phyloP scores from a whole-genome alignment of 1,140 invertebrate genomes.

The Lepidurus packardi region DNA sequence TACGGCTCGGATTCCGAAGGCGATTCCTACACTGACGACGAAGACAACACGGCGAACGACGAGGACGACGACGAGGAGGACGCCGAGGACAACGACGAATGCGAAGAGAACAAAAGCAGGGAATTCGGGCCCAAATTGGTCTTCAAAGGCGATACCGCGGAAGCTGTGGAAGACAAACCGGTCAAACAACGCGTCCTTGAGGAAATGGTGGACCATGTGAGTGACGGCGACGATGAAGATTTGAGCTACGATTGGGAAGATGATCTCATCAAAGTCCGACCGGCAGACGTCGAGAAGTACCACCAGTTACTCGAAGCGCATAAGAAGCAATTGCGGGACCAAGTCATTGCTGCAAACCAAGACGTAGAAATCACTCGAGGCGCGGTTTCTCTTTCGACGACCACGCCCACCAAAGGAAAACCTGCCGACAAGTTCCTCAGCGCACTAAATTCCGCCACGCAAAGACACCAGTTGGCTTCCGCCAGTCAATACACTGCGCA shows the following conservation, averaged over 20 bases:
- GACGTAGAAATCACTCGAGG: neutral
- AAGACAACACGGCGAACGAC: slow-evolving; percentile 37
- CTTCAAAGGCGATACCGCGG: slow-evolving; percentile 67
- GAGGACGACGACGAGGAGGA: slow-evolving; percentile 40
- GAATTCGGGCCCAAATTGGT: slow-evolving; percentile 37
- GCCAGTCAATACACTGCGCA: slow-evolving; percentile 14
- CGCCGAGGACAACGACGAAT: slow-evolving; percentile 38
- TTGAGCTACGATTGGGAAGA: neutral
- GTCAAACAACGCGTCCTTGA: slow-evolving; percentile 22
- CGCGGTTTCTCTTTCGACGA: neutral
- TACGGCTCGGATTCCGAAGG: slow-evolving; percentile 26
- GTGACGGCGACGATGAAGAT: slow-evolving; percentile 24
- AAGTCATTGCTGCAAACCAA: neutral
- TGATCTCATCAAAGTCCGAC: neutral
- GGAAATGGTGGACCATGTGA: slow-evolving; percentile 35
- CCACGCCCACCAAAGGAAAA: slow-evolving; percentile 12
- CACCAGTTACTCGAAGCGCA: neutral
- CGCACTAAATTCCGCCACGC: neutral
- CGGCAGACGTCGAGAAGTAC: neutral
- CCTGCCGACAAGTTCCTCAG: neutral
- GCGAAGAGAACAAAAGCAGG: slow-evolving; percentile 40
- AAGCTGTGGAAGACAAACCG: slow-evolving; percentile 62
- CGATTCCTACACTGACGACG: slow-evolving; percentile 36
- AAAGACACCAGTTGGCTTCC: slow-evolving; percentile 23
- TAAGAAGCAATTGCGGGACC: slow-evolving; percentile 5